A percentile compares a stretch with the other conserved stretches of the same genome.
phyloP scores from a whole-genome alignment of 1,140 invertebrate genomes.

The Danaus melanippus region DNA sequence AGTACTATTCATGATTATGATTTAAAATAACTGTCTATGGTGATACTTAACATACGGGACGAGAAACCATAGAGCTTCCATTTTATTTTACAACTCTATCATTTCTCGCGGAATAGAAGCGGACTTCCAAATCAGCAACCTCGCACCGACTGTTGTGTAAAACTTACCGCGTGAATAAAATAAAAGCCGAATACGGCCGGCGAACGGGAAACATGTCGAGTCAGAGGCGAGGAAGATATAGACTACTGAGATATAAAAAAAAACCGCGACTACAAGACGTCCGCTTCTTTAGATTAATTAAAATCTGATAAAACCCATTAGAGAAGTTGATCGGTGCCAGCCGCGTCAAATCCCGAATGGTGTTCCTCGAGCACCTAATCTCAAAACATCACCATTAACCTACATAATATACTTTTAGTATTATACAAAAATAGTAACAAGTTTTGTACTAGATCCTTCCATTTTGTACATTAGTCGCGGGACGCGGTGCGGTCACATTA shows the following conservation, averaged over 20 bases:
- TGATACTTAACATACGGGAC: constrained; percentile 1
- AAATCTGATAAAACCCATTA: background rate
- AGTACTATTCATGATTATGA: constrained; percentile 15
- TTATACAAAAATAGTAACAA: constrained; percentile 71
- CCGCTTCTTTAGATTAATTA: too few relatives aligned
- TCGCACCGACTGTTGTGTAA: constrained; percentile 13
- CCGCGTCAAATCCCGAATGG: constrained; percentile 8
- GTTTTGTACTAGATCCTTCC: constrained; percentile 66
- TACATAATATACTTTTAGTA: constrained; percentile 55
- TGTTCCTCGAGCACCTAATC: constrained; percentile 40
- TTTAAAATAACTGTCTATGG: constrained; percentile 10
- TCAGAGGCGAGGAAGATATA: constrained; percentile 14
- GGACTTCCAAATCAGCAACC: background rate
- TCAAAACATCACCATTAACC: constrained; percentile 46
- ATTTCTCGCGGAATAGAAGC: background rate
- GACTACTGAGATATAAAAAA: too few relatives aligned
- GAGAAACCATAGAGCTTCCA: background rate
- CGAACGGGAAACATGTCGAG: constrained; percentile 7
- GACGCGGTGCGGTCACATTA: constrained; percentile 17
- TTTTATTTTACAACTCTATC: background rate
- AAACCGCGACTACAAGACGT: too few relatives aligned
- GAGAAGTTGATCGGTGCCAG: constrained; percentile 13
- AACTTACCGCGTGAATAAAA: constrained; percentile 13
- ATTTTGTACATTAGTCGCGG: constrained; percentile 61
- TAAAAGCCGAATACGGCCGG: constrained; percentile 18